Percentiles rank a stretch among this genome's conserved stretches.
phyloP scores from a whole-genome alignment of 2,888 invertebrate species.

The Zygaena filipendulae region DNA sequence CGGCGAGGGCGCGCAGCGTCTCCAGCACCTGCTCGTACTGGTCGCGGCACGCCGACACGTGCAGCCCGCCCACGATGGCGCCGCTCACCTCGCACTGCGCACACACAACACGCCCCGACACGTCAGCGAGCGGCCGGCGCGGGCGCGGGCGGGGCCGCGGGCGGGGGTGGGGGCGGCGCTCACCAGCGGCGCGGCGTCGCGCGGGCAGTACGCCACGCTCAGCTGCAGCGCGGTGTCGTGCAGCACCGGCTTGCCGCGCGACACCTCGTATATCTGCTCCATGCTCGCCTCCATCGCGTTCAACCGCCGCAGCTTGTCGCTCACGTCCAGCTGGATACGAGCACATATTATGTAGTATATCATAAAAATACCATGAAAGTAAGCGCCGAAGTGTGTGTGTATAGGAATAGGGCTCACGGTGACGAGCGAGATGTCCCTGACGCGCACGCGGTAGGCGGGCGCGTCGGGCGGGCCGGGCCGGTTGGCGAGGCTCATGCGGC shows the following conservation, averaged over 20 bases:
- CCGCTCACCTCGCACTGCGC: slow-evolving; percentile 73
- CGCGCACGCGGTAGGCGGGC: slow-evolving; percentile 73
- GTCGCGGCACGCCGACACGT: slow-evolving; percentile 84
- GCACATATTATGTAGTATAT: background rate
- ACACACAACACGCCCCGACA: slow-evolving; percentile 1
- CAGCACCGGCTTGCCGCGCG: slow-evolving; percentile 84
- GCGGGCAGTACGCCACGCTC: slow-evolving; percentile 60
- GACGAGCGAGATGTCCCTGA: slow-evolving; percentile 89
- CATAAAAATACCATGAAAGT: background rate
- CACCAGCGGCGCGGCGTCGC: slow-evolving; percentile 21
- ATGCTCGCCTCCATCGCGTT: slow-evolving; percentile 51
- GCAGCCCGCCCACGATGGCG: slow-evolving; percentile 83
- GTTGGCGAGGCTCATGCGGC: slow-evolving; percentile 78
- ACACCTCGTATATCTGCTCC: slow-evolving; percentile 79
- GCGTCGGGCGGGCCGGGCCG: slow-evolving; percentile 41
- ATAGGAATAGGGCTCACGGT: slow-evolving; percentile 61
- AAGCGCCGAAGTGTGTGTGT: background rate
- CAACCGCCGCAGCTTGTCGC: slow-evolving; percentile 32
- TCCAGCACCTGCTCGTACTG: slow-evolving; percentile 93
- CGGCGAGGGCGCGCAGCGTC: slow-evolving; percentile 56
- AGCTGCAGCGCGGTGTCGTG: slow-evolving; percentile 89
- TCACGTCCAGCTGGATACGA: slow-evolving; percentile 42
- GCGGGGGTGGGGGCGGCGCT: background rate
- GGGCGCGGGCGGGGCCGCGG: no score
- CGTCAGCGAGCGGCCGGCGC: background rate